Evolutionary conservation across 1,140 invertebrate species (phyloP), one percentile per base, ranked within the genome.

Genomic region (Heliconius himera): DNA sequence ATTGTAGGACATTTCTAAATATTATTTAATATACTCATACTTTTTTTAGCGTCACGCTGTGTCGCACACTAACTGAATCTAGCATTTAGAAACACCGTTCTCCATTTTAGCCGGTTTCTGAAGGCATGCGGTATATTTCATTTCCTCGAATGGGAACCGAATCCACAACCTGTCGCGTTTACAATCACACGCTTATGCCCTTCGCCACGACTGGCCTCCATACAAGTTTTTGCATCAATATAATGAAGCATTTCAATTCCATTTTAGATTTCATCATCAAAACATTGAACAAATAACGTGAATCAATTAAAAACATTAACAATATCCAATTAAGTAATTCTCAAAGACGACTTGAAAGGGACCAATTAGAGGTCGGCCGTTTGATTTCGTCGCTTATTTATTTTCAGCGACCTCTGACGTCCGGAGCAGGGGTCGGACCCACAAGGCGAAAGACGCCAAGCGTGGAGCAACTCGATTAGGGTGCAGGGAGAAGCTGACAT

Each of bases 401-500:
- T 94, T 93, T 94, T 90, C 87, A 88, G 88, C 88, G 88, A 91
- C 90, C 90, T 93, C 90, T 91, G 90, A 90, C 90, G 89, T 92
- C 89, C 90, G 87, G 83, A 83, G 87, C 86, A 90, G 89, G 90
- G 91, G 91, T 87, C 79, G 78, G 81, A 87, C 91, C 90, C 88
- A 88, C 84, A 91, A 91, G 89, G 88, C 86, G 84, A 85, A 85
- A 89, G 89, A 88, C 88, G 90, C 90, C 89, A 91, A 89, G 86
- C 91, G 93, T 93, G 83, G 83, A 89, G 86, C 89, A 84, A 94
- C 93, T 93, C 90, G 93, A 94, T 94, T 94, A 94, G 93, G 93
- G 93, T 90, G 91, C 91, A 88, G 91, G 91, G 91, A 88, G 81
- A 83, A 87, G 88, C 92, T 92, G 91, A 94, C 91, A 84, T 81